A percentile compares a stretch with the other conserved stretches of the same genome.
phyloP scores from a whole-genome alignment of 2,797 vertebrate genomes.

The Danio tinwini region DNA sequence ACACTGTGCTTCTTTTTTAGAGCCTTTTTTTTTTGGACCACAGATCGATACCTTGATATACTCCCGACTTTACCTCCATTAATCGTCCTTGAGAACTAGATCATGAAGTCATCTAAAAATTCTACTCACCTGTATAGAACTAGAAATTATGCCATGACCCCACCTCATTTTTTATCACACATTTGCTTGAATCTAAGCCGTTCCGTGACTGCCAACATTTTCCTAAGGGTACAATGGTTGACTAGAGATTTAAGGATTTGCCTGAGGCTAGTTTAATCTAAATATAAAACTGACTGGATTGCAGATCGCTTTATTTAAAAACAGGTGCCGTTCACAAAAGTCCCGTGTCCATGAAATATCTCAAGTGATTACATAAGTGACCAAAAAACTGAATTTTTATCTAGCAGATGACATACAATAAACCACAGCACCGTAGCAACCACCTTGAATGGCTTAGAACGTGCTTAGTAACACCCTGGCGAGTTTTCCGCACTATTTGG shows the following conservation, averaged over 20 bases:
- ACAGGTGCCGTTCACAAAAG: conserved; percentile 29
- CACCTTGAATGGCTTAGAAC: not conserved
- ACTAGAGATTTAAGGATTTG: conserved; percentile 66
- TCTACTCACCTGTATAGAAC: conserved; percentile 44
- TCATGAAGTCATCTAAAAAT: conserved; percentile 51
- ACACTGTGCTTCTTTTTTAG: not conserved
- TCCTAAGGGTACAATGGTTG: conserved; percentile 66
- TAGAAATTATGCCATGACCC: conserved; percentile 47
- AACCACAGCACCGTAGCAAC: not conserved
- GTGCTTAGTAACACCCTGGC: not conserved
- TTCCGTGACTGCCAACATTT: conserved; percentile 63
- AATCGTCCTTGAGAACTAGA: conserved; percentile 62
- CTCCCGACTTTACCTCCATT: conserved; percentile 23
- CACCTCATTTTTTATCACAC: conserved; percentile 34
- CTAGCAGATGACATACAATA: not conserved
- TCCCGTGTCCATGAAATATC: not conserved
- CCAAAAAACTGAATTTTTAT: not conserved
- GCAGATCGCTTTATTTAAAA: conserved; percentile 59
- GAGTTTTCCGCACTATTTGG: not conserved
- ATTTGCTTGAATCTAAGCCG: conserved; percentile 59
- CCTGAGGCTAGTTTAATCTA: conserved; percentile 69
- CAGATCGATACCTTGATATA: not conserved
- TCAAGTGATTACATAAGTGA: not conserved
- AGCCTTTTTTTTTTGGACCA: not conserved
- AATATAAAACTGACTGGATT: conserved; percentile 77